Percentiles rank a stretch among this genome's conserved stretches.
These are phyloP conservation scores for Drosophila eugracilis DNA, from an alignment of 1,140 invertebrate genomes.

Conservation along the genomic window DNA sequence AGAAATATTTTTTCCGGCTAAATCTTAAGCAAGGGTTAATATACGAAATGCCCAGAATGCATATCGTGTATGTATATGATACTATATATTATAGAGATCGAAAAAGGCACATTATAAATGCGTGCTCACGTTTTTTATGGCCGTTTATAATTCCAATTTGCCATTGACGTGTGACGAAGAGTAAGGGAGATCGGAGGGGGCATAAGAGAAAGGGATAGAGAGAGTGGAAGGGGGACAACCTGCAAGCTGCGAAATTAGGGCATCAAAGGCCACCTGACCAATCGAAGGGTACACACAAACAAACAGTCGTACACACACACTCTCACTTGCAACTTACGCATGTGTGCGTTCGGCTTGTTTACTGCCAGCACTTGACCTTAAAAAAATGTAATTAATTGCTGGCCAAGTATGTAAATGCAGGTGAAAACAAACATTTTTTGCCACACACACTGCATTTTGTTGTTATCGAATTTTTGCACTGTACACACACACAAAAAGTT, in stretches of 20 bases:
- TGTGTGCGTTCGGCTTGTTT: constrained; percentile 18
- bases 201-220: not conserved
- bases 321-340: constrained; percentile 7
- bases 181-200: constrained; percentile 1
- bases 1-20: not conserved
- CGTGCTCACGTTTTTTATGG: constrained; percentile 75
- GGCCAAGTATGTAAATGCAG: constrained; percentile 66
- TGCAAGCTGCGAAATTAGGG: constrained; percentile 66
- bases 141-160: constrained; percentile 67
- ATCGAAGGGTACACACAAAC: constrained; percentile 65
- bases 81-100: constrained; percentile 13
- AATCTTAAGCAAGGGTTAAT: not conserved
- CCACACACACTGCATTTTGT: constrained; percentile 29
- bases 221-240: constrained; percentile 1
- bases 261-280: constrained; percentile 80
- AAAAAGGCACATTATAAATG: constrained; percentile 62
- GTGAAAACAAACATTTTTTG: constrained; percentile 33
- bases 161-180: constrained; percentile 57
- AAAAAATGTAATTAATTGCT: constrained; percentile 72
- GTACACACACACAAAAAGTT: constrained; percentile 45
- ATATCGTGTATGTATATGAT: not conserved
- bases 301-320: not conserved
- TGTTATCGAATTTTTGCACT: constrained; percentile 63
- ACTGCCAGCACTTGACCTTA: constrained; percentile 69
- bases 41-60: not conserved